A percentile compares a stretch with the other conserved stretches of the same genome.
Evolutionary conservation across 2,113 vertebrate species (phyloP).

Genomic region (Redunca redunca): DNA sequence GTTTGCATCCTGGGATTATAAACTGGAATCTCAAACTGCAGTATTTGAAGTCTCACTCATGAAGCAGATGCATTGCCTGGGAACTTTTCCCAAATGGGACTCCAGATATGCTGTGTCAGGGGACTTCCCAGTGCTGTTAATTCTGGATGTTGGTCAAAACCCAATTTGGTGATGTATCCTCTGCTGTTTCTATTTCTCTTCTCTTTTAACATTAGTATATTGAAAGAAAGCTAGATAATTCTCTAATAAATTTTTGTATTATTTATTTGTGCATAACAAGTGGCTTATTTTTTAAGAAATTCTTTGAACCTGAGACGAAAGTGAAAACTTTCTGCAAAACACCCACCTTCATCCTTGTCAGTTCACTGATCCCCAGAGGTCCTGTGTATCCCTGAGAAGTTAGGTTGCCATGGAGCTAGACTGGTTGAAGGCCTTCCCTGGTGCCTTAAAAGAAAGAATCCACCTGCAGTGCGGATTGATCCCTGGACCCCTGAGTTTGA

Average conservation of each 20-base stretch:
- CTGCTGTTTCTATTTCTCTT: background rate
- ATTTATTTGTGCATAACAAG: background rate
- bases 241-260: background rate
- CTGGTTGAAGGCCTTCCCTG: background rate
- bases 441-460: background rate
- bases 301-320: background rate
- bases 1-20: background rate
- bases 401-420: background rate
- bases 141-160: background rate
- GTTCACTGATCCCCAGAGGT: background rate
- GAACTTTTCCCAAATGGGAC: background rate
- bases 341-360: background rate
- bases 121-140: background rate
- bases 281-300: background rate
- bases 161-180: background rate
- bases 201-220: background rate
- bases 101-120: background rate
- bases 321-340: background rate
- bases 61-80: background rate
- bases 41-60: background rate
- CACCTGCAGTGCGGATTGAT: background rate
- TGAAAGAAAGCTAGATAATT: background rate
- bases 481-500: background rate
- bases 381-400: background rate
- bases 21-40: background rate